Percentiles rank a stretch among this genome's conserved stretches.
phyloP scores from a whole-genome alignment of 2,888 invertebrate genomes.

The Lasioglossum marginatum region DNA sequence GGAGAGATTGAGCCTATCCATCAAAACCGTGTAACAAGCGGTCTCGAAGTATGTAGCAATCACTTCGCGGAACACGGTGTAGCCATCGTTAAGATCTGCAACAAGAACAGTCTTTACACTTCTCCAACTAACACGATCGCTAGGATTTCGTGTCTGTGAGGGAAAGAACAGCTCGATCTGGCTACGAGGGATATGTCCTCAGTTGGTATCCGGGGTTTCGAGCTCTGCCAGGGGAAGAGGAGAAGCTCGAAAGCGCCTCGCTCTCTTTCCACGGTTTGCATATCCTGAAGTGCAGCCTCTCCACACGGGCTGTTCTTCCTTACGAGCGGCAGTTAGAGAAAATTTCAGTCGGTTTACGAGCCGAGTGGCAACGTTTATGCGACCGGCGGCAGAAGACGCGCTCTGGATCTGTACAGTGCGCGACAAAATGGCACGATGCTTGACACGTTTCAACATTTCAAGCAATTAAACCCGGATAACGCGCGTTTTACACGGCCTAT shows the following conservation, averaged over 20 bases:
- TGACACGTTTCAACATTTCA: not conserved
- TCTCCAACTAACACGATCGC: not conserved
- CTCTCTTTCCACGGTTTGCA: constrained; percentile 47
- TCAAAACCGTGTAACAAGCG: not conserved
- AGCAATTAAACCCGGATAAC: not conserved
- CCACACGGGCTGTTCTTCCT: constrained; percentile 37
- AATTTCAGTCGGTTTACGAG: constrained; percentile 62
- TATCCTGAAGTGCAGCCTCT: constrained; percentile 40
- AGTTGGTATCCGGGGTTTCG: constrained; percentile 12
- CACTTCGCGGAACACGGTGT: not conserved
- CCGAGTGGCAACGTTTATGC: constrained; percentile 54
- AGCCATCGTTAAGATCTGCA: not conserved
- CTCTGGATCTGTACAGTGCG: not conserved
- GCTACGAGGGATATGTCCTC: constrained; percentile 15
- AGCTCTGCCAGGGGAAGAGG: not conserved
- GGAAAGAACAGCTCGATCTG: constrained; percentile 29
- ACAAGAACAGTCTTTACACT: not conserved
- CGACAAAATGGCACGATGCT: not conserved
- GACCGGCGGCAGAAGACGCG: constrained; percentile 18
- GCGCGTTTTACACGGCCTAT: not conserved
- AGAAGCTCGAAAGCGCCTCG: constrained; percentile 10
- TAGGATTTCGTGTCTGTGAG: not conserved
- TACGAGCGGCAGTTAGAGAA: constrained; percentile 58
- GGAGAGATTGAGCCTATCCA: not conserved
- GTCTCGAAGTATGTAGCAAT: not conserved